Evolutionary conservation across 2,797 vertebrate species (phyloP).

Genomic region (Pseudochromis fuscus): DNA sequence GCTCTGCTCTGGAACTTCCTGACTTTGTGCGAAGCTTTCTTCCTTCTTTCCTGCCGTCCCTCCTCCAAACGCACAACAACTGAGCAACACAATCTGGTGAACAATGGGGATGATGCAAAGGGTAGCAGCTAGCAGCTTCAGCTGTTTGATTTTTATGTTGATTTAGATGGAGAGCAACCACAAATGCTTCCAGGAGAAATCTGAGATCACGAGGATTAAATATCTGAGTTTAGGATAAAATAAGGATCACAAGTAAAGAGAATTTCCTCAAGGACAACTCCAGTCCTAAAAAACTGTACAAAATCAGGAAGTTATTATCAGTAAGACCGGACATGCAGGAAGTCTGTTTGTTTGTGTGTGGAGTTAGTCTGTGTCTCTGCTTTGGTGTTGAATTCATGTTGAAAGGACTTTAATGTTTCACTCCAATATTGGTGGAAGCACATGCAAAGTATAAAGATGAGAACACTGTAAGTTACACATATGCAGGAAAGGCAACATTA

Average conservation of each 20-base stretch:
- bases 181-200: too few relatives aligned
- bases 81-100: background rate
- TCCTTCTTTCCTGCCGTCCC: conserved; percentile 54
- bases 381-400: background rate
- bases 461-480: background rate
- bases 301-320: conserved; percentile 1
- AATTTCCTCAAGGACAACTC: conserved; percentile 1
- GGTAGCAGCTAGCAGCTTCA: background rate
- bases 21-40: conserved; percentile 76
- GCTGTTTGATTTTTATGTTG: background rate
- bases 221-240: background rate
- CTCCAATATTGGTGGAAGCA: background rate
- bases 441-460: conserved; percentile 2
- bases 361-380: background rate
- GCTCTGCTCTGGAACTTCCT: conserved; percentile 70
- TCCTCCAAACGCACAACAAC: conserved; percentile 27
- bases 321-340: conserved; percentile 21
- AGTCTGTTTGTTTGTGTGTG: background rate
- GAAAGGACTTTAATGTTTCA: background rate
- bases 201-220: too few relatives aligned
- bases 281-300: background rate
- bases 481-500: background rate
- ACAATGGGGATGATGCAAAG: background rate
- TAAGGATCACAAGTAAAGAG: background rate
- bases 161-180: background rate